These are phyloP conservation scores for Catostylus mosaicus DNA, from an alignment of 30 jellyfish, hydroid and myxozoan species.

Conservation along the genomic window DNA sequence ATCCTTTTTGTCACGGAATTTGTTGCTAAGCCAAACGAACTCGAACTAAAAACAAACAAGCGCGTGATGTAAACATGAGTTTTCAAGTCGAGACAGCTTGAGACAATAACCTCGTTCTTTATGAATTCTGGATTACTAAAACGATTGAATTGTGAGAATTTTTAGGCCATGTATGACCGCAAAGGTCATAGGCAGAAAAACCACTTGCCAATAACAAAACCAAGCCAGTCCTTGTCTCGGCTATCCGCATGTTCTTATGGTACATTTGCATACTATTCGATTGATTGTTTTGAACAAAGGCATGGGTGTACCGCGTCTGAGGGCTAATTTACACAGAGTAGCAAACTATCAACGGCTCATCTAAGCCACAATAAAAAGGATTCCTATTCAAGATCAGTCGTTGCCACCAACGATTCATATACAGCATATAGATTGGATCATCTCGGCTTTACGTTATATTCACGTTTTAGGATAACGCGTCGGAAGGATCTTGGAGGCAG, in stretches of 20 bases:
- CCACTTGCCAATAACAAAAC: constrained; percentile 43
- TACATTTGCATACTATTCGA: constrained; percentile 40
- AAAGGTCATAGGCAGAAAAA: constrained; percentile 17
- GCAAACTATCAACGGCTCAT: constrained; percentile 56
- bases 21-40: too few species aligned
- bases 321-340: constrained; percentile 51
- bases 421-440: constrained; percentile 22
- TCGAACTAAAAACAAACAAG: not conserved
- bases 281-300: constrained; percentile 44
- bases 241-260: constrained; percentile 32
- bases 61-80: not conserved
- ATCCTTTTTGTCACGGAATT: too few species aligned
- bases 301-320: constrained; percentile 53
- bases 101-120: constrained; percentile 8
- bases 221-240: constrained; percentile 27
- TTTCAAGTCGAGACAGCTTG: not conserved
- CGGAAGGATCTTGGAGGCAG: too few species aligned
- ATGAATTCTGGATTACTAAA: constrained; percentile 22
- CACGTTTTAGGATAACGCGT: not conserved
- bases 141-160: constrained; percentile 13
- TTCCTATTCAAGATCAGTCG: constrained; percentile 18
- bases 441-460: constrained; percentile 29
- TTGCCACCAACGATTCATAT: constrained; percentile 49
- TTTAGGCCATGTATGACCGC: constrained; percentile 50
- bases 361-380: constrained; percentile 52